Base-by-base conservation (phyloP, 2,797 vertebrate species). In the Pipistrellus nathusii region DNA sequence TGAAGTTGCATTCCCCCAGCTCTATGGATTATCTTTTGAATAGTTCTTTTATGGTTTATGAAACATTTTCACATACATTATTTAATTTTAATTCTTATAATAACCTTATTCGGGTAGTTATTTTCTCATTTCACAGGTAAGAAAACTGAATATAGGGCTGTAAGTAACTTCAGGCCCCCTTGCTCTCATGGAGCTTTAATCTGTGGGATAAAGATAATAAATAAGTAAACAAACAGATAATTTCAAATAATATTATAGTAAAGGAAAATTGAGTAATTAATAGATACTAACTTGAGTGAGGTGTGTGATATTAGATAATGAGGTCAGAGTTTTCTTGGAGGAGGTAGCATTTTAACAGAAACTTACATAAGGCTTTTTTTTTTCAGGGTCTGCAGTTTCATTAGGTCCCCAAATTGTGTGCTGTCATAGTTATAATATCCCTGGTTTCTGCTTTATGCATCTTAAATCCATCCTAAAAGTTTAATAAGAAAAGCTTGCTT, bases 401-500 rank as follows among this genome's bases (percentile, higher is more conserved):
- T 78, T 83, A 92, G 46, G 12, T 48, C 12, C 38, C 59, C 62
- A 18, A 62, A 66, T n/a, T 64, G 41, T 73, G 20, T 82, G 72
- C 44, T 71, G 2, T 18, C 53, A n/a, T 30, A 35, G 30, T 72
- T 82, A 44, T 25, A 72, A 20, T 88, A 64, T 62, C 48, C 25
- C 62, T 92, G 78, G 41, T 91, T 94, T 88, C 57, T 77, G 57
- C 92, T 92, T 88, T 88, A 85, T 76, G 68, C 27, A 89, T 73
- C 76, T 91, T 94, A 95, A 91, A 88, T 83, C 15, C 44, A 92
- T 85, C 55, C 68, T 30, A 69, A 89, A 95, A 90, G n/a, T 73
- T 92, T 89, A 89, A 95, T 90, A 87, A 87, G 83, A 94, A 95
- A 96, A 91, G 46, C 30, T 89, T 88, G 44, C 53, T 89, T 89